Evolutionary conservation across 2,888 invertebrate species (phyloP), one percentile per base, ranked within the genome.

Genomic region (Orchesella flavescens): DNA sequence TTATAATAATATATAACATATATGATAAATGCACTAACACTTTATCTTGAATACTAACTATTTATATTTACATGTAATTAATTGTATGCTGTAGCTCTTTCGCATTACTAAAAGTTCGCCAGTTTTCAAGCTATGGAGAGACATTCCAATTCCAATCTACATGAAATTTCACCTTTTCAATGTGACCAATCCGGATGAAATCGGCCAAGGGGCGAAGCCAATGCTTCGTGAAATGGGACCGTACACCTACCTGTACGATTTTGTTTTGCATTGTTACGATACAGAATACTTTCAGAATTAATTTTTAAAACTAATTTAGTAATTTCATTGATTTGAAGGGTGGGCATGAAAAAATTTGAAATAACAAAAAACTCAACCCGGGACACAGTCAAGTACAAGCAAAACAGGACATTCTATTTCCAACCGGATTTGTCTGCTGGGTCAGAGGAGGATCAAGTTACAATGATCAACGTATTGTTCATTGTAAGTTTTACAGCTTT

Each of bases 121-220:
- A 4, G 65, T 85, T 15, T 86, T 84, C 84, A 77, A 84, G 23
- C 49, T 61, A 59, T 84, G 84, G 80, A 63, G 77, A 73, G 77
- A 61, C 0, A 71, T 85, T 43, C 86, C 87, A 0, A 73, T 87
- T 17, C 86, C 86, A 10, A 76, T 87, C 23, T 86, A 86, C 65
- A 81, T 86, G 71, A 85, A 83, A 34, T 83, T 87, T 65, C 66
- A 85, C 55, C 55, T 88, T 10, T 83, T 83, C 83, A 83, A 83
- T 24, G 72, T 83, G 15, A 65, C 72, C 17, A 83, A 83, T 59
- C 83, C 83, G 0, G 83, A 83, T 55, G 76, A 83, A 0, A 46
- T 83, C 55, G 21, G 10, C 1, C 57, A 65, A 15, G 83, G 83
- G 65, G 85, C 19, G 5, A 76, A 68, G 55, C 71, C 78, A 1